These are phyloP conservation scores for Enteromius unitaeniatus DNA, from an alignment of 2,797 vertebrate genomes.

Conservation along the genomic window DNA sequence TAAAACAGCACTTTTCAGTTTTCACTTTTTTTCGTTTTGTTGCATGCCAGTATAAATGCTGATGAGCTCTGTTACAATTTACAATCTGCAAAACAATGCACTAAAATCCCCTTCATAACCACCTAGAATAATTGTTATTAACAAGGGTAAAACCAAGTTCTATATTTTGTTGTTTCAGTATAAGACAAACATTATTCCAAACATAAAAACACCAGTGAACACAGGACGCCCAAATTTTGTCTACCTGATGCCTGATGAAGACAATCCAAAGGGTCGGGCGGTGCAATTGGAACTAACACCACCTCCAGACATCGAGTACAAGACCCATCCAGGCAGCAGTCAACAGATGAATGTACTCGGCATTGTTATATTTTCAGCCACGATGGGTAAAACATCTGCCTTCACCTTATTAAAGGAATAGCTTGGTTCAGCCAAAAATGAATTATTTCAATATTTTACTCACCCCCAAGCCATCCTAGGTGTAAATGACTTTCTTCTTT, in stretches of 20 bases:
- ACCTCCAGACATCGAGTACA: slow-evolving; percentile 81
- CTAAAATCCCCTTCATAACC: not conserved
- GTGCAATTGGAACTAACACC: slow-evolving; percentile 87
- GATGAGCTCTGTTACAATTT: too few species aligned
- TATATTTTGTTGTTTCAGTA: slow-evolving; percentile 75
- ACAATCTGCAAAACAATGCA: not conserved
- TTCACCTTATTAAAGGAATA: not conserved
- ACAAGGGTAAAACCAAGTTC: too few species aligned
- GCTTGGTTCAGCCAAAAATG: too few species aligned
- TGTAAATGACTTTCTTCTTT: too few species aligned
- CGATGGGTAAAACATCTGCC: slow-evolving; percentile 79
- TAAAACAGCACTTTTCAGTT: too few species aligned
- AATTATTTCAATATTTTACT: too few species aligned
- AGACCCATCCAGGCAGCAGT: slow-evolving; percentile 83
- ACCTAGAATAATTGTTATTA: not conserved
- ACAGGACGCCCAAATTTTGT: slow-evolving; percentile 78
- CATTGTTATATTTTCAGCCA: slow-evolving; percentile 91
- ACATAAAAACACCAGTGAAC: slow-evolving; percentile 75
- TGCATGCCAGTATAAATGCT: too few species aligned
- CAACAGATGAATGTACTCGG: slow-evolving; percentile 91
- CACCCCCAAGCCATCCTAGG: too few species aligned
- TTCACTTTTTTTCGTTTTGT: too few species aligned
- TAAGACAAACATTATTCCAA: slow-evolving; percentile 83
- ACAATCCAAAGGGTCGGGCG: slow-evolving; percentile 73
- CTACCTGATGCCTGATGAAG: slow-evolving; percentile 82